Percentiles rank a stretch among this genome's conserved stretches.
phyloP scores from a whole-genome alignment of 1,140 invertebrate species.

The Drosophila orosa region DNA sequence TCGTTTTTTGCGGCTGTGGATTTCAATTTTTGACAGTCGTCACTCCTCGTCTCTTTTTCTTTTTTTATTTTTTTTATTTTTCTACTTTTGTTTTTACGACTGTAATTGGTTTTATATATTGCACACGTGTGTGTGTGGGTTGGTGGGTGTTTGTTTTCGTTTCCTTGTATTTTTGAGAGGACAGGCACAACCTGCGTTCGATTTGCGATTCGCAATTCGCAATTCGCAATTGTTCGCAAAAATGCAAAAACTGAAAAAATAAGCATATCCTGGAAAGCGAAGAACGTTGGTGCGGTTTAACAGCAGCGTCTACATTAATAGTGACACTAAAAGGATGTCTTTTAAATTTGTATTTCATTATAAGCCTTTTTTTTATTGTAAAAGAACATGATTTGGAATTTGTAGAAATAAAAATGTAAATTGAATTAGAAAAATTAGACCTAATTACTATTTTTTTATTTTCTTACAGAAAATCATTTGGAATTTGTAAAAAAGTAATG shows the following conservation, averaged over 20 bases:
- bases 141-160: constrained; percentile 27
- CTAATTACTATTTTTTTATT: too few species aligned
- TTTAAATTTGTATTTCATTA: neutral
- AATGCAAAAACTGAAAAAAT: constrained; percentile 45
- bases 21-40: constrained; percentile 54
- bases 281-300: constrained; percentile 22
- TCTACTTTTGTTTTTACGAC: constrained; percentile 55
- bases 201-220: constrained; percentile 58
- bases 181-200: constrained; percentile 67
- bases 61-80: constrained; percentile 9
- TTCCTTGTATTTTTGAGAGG: constrained; percentile 24
- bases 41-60: constrained; percentile 1
- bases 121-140: constrained; percentile 13
- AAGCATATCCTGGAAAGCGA: constrained; percentile 39
- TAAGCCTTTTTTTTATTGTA: neutral
- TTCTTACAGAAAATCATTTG: too few species aligned
- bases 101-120: constrained; percentile 72
- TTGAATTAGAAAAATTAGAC: too few species aligned
- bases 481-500: too few species aligned
- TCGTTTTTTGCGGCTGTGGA: constrained; percentile 40
- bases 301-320: constrained; percentile 1
- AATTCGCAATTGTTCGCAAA: constrained; percentile 66
- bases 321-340: neutral
- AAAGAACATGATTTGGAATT: neutral
- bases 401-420: too few species aligned